Base-by-base conservation (phyloP, 2,113 vertebrate genomes). In the Archilochus colubris region DNA sequence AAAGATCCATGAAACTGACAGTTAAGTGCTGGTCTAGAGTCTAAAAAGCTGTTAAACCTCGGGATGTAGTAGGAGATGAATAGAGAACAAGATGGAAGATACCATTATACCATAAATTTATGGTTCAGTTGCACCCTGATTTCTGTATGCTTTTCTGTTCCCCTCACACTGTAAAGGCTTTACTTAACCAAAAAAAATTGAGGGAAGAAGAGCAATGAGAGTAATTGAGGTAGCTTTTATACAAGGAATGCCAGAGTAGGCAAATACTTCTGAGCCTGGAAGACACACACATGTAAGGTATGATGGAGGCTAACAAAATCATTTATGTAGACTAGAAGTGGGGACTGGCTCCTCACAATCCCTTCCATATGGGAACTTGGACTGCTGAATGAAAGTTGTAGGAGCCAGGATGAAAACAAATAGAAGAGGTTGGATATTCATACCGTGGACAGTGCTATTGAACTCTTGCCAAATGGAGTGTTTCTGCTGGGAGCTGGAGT, bases 251-350 rank as follows among this genome's bases (percentile, higher is more conserved):
- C 10, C 73, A 67, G 16, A 72, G 12, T 53, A 67, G 36, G 23
- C 25, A 62, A 53, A 28, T 63, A 27, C 43, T 78, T 61, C 30
- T 67, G 30, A 61, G 8, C 33, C 48, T 54, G 76, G 33, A 74
- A 58, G 43, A 53, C 12, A 33, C 62, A 12, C 14, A 3, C n/a
- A 6, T 0, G 0, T 14, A 53, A 57, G 12, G 12, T 70, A 51
- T 8, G 16, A 24, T 67, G 30, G 27, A 76, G 30, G 14, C n/a
- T 66, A 70, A 48, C 31, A 58, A 79, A 82, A 43, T 48, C 22
- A 6, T 5, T 14, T 55, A 6, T 57, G 22, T 10, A 57, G 14
- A 14, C 15, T 73, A 9, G 38, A 58, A 80, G 28, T 78, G 61
- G 69, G 36, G 36, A 62, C 19, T 64, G 13, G 43, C 17, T 70